Percentiles rank a stretch among this genome's conserved stretches.
These are phyloP conservation scores for Pseudomyrmex flavicornis DNA, from an alignment of 1,140 invertebrate genomes.

Conservation along the genomic window DNA sequence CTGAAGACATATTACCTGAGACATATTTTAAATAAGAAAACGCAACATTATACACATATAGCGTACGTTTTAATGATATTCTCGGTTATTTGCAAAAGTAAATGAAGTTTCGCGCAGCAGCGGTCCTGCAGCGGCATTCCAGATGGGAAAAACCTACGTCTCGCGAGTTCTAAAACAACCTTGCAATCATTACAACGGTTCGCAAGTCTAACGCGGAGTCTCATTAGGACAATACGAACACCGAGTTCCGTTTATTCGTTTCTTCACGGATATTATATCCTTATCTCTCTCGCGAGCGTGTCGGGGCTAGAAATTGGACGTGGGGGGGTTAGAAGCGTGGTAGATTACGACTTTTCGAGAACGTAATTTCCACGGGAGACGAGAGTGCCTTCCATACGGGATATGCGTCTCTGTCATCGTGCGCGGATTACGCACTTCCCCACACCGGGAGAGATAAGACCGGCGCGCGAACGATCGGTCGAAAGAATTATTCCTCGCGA, in stretches of 20 bases:
- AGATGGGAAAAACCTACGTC: neutral
- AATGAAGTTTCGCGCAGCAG: neutral
- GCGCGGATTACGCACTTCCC: conserved; percentile 33
- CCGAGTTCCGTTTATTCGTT: conserved; percentile 31
- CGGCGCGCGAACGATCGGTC: conserved; percentile 19
- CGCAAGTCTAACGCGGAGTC: conserved; percentile 21
- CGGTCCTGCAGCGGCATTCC: neutral
- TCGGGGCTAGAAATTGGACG: conserved; percentile 34
- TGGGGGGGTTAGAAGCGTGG: conserved; percentile 12
- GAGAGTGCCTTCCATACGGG: neutral
- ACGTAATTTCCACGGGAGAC: conserved; percentile 35
- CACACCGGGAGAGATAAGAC: conserved; percentile 31
- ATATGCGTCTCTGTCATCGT: conserved; percentile 15
- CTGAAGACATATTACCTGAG: too few relatives aligned
- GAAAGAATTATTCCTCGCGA: conserved; percentile 33
- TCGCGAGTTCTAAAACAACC: neutral
- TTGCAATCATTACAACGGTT: conserved; percentile 44
- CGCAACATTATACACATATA: too few relatives aligned
- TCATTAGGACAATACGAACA: conserved; percentile 28
- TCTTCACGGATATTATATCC: conserved; percentile 23
- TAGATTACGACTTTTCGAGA: conserved; percentile 43
- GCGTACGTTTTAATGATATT: neutral
- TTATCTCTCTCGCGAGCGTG: conserved; percentile 21
- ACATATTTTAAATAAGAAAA: too few relatives aligned
- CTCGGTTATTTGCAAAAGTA: neutral